These are phyloP conservation scores for Mohoua ochrocephala DNA, from an alignment of 2,113 vertebrate genomes.

Conservation along the genomic window DNA sequence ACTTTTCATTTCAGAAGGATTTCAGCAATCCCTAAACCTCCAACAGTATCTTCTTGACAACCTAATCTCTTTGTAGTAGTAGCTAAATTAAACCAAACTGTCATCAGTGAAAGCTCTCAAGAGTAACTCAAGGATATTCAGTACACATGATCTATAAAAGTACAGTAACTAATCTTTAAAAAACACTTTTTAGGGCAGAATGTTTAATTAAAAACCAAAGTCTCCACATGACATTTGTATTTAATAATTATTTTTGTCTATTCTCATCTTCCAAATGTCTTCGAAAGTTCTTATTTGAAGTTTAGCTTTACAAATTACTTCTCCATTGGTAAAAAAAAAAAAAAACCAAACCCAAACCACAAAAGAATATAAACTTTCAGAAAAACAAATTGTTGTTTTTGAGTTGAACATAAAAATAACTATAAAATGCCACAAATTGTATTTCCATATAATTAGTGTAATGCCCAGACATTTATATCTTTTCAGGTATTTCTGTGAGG, in stretches of 20 bases:
- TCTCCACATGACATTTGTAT: background rate
- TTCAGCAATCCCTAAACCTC: constrained; percentile 54
- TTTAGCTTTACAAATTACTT: background rate
- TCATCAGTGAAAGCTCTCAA: constrained; percentile 43
- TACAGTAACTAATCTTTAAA: background rate
- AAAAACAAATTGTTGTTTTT: background rate
- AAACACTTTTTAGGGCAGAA: background rate
- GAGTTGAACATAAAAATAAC: background rate
- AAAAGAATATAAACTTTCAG: background rate
- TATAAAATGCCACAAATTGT: background rate
- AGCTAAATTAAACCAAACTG: constrained; percentile 60
- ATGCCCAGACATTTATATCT: background rate
- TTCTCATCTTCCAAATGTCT: background rate
- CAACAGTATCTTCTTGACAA: constrained; percentile 44
- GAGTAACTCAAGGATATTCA: constrained; percentile 34
- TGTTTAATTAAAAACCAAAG: background rate
- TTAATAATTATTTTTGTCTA: background rate
- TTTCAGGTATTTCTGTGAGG: background rate
- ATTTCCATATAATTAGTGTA: background rate
- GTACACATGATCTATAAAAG: background rate
- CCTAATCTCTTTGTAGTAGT: constrained; percentile 45
- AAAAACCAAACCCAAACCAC: accelerated
- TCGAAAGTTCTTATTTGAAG: background rate
- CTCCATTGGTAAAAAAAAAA: background rate
- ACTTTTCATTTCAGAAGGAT: constrained; percentile 52